phyloP scores from a whole-genome alignment of 2,888 invertebrate species.

The Abscondita cerata region DNA sequence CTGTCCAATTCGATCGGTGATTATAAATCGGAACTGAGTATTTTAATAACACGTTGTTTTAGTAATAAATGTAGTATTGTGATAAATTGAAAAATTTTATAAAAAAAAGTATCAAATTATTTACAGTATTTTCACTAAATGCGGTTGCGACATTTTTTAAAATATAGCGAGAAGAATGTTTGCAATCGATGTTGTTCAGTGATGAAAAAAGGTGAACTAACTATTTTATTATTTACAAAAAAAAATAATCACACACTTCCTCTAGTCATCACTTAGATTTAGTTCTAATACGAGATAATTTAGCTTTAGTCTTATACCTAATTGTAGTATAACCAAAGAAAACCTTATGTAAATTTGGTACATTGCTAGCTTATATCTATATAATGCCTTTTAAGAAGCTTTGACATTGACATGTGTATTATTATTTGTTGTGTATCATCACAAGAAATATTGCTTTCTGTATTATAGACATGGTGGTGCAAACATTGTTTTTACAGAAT shows the following conservation, averaged over 20 bases:
- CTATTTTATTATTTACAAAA: conserved; percentile 29
- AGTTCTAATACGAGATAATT: conserved; percentile 21
- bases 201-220: conserved; percentile 24
- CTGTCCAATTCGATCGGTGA: conserved; percentile 38
- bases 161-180: conserved; percentile 17
- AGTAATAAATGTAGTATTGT: conserved; percentile 53
- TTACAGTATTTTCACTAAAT: conserved; percentile 30
- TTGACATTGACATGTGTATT: conserved; percentile 36
- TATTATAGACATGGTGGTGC: conserved; percentile 48
- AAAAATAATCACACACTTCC: conserved; percentile 20
- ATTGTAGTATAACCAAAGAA: conserved; percentile 13
- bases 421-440: conserved; percentile 49
- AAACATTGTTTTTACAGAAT: conserved; percentile 57
- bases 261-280: conserved; percentile 31
- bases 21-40: conserved; percentile 45
- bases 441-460: conserved; percentile 43
- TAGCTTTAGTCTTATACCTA: conserved; percentile 30
- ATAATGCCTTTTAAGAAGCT: conserved; percentile 43
- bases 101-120: conserved; percentile 34
- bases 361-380: conserved; percentile 42
- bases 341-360: conserved; percentile 32
- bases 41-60: conserved; percentile 51
- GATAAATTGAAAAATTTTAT: conserved; percentile 48
- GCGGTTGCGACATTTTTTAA: conserved; percentile 17
- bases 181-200: conserved; percentile 24